Conservation (phyloP, 2,888 invertebrate genomes). For the Scotopteryx bipunctaria region DNA sequence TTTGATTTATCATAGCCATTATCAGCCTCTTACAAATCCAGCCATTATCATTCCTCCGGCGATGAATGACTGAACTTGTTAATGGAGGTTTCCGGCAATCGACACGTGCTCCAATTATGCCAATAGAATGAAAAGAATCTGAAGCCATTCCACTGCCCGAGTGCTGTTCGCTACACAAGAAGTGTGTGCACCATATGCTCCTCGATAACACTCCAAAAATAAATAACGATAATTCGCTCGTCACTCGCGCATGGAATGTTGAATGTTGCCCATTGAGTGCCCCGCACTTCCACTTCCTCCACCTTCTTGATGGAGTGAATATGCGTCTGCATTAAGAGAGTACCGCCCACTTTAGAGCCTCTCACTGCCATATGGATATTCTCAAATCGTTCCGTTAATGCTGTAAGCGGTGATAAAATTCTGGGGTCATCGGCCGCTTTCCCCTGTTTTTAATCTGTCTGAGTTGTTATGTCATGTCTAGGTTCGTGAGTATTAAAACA, state of each 20-base stretch:
- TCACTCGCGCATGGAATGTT: slow-evolving; percentile 62
- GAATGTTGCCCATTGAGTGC: slow-evolving; percentile 53
- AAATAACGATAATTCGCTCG: slow-evolving; percentile 65
- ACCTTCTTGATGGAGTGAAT: slow-evolving; percentile 60
- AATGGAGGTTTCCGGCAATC: slow-evolving; percentile 40
- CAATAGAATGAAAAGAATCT: slow-evolving; percentile 43
- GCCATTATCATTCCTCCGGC: slow-evolving; percentile 31
- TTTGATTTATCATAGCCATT: slow-evolving; percentile 17
- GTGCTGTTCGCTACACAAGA: slow-evolving; percentile 58
- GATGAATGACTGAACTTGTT: slow-evolving; percentile 34
- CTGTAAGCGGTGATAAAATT: slow-evolving; percentile 54
- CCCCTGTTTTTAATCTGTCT: slow-evolving; percentile 54
- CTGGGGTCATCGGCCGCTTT: slow-evolving; percentile 70
- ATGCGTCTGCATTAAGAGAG: slow-evolving; percentile 52
- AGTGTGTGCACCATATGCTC: slow-evolving; percentile 55
- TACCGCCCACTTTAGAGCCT: slow-evolving; percentile 42
- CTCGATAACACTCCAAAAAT: slow-evolving; percentile 68
- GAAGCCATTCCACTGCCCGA: slow-evolving; percentile 43
- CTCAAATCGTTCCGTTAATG: slow-evolving; percentile 54
- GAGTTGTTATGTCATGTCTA: slow-evolving; percentile 64
- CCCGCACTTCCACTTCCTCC: slow-evolving; percentile 64
- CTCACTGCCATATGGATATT: slow-evolving; percentile 49
- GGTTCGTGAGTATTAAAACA: slow-evolving; percentile 39
- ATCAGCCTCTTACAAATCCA: slow-evolving; percentile 24
- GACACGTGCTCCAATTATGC: slow-evolving; percentile 37